A percentile compares a stretch with the other conserved stretches of the same genome.
Evolutionary conservation across 92 coral and sea anemone species (phyloP).

Genomic region (Zoanthus sociatus): DNA sequence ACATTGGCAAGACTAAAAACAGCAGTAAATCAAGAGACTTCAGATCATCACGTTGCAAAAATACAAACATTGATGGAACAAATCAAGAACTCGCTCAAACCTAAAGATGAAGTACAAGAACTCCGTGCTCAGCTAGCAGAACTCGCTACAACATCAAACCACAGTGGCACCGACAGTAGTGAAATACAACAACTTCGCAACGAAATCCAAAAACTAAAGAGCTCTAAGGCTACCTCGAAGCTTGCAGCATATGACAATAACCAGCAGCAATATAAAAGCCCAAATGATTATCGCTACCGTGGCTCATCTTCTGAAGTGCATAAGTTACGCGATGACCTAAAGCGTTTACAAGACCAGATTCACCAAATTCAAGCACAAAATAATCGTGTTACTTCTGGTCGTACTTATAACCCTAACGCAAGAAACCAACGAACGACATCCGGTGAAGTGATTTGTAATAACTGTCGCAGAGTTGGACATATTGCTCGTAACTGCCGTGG

Average conservation of each 20-base stretch:
- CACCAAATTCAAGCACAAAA: neutral
- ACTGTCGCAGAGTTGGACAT: no score
- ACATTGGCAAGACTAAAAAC: constrained; percentile 1
- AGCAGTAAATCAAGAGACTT: neutral
- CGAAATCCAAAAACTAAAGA: neutral
- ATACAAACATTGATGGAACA: neutral
- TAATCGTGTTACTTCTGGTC: neutral
- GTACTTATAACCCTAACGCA: no score
- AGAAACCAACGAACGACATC: no score
- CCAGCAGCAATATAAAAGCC: neutral
- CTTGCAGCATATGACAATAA: neutral
- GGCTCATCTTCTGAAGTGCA: neutral
- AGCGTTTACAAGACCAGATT: neutral
- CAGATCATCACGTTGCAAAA: neutral
- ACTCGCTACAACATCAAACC: neutral
- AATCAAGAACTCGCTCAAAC: neutral
- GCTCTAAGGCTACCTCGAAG: neutral
- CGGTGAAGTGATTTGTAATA: no score
- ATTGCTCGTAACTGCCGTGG: no score
- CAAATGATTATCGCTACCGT: neutral
- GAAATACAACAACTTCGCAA: constrained; percentile 7
- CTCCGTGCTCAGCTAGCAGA: neutral
- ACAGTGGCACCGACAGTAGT: neutral
- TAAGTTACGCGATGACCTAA: neutral
- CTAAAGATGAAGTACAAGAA: neutral